Evolutionary conservation across 2,113 vertebrate species (phyloP).

Genomic region (Notechis scutatus): DNA sequence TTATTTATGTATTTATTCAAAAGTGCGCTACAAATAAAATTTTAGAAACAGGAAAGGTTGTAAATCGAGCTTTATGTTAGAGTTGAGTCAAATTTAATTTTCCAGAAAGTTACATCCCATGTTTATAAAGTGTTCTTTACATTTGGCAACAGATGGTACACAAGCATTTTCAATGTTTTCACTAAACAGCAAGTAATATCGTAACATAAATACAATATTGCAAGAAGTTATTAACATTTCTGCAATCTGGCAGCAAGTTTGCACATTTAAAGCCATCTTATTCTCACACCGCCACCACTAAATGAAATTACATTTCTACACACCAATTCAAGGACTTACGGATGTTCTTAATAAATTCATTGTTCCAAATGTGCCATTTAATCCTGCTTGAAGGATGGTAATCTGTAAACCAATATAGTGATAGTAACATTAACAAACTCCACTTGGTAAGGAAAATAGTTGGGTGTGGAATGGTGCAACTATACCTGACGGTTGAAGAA

Average conservation of each 20-base stretch:
- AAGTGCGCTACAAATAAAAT: slow-evolving; percentile 62
- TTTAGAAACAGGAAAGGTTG: slow-evolving; percentile 57
- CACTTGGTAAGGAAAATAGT: background rate
- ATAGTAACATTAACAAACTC: background rate
- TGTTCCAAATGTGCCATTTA: background rate
- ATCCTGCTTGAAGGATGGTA: background rate
- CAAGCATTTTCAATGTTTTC: slow-evolving; percentile 71
- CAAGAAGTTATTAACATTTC: slow-evolving; percentile 75
- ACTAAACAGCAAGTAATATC: slow-evolving; percentile 76
- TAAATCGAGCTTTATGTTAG: slow-evolving; percentile 72
- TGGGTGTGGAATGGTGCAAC: background rate
- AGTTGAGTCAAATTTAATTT: slow-evolving; percentile 63
- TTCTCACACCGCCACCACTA: slow-evolving; percentile 40
- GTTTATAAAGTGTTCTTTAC: slow-evolving; percentile 71
- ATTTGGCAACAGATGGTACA: slow-evolving; percentile 75
- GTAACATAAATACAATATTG: slow-evolving; percentile 74
- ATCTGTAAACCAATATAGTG: background rate
- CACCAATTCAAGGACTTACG: background rate
- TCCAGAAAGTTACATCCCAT: slow-evolving; percentile 71
- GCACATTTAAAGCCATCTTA: slow-evolving; percentile 66
- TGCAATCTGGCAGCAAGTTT: slow-evolving; percentile 69
- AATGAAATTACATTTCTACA: background rate
- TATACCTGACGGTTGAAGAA: background rate
- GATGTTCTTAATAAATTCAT: background rate
- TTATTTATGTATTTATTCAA: slow-evolving; percentile 69